Base-by-base conservation (phyloP, 2,888 invertebrate genomes). In the Xylocampa areola region DNA sequence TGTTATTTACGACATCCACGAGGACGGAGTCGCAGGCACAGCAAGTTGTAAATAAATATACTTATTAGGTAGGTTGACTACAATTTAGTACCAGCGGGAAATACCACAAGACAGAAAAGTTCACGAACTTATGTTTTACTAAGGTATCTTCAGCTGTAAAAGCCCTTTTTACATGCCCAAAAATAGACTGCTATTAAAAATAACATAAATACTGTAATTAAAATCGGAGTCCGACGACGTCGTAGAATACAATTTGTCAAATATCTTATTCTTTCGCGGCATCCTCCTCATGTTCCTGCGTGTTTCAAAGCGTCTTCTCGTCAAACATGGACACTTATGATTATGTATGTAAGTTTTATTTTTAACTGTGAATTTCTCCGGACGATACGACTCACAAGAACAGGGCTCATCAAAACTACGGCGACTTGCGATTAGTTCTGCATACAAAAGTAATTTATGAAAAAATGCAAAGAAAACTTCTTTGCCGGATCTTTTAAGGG, bases 321-420 rank as follows among this genome's bases (percentile, higher is more conserved):
- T 72, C 0, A 35, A 23, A 32, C 68, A 68, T 5, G 73, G 68
- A 30, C 73, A 68, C 14, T 19, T 73, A 33, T 68, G 73, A 0
- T 36, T 33, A 27, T 68, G 68, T 10, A 50, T n/a, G 6, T 48
- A 72, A 5, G 49, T 72, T 6, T 33, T 45, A 1, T 68, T 55
- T 1, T 68, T 49, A 19, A 41, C 29, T 33, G 11, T 16, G 10
- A 40, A 61, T 0, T 23, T 27, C 14, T 61, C 45, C 4, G 68
- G 62, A 11, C 47, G 68, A 27, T 25, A 72, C 16, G 4, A 29
- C 10, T 43, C 47, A 17, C 68, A 72, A 39, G 19, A 62, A n/a
- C 68, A 68, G 0, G 27, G 37, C 8, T 55, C 55, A 7, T 50
- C 10, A 5, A 32, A 8, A 43, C 49, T 71, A 27, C 71, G 71